Base-by-base conservation (phyloP, 2,797 vertebrate species). In the Mycteria americana region DNA sequence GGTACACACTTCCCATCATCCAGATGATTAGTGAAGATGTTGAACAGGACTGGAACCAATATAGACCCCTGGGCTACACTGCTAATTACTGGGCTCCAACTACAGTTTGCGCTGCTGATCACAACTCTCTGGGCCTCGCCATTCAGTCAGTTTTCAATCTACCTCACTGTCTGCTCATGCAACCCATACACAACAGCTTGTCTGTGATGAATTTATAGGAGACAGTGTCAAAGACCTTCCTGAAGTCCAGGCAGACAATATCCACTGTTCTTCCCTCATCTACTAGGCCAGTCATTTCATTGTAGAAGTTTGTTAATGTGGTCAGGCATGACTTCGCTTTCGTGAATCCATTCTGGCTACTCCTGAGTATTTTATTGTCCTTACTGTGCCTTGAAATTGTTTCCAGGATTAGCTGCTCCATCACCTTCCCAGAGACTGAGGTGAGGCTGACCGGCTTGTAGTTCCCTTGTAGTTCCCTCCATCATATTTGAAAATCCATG, bases 181-280 rank as follows among this genome's bases (percentile, higher is more conserved):
- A 77, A 53, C 9, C 14, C 27, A 30, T 23, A 51, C 8, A 10
- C 23, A 72, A 22, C 30, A 51, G 7, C 4, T 81, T 37, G 16
- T 41, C 69, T 46, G 18, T 48, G 23, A 48, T 24, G 46, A 13
- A 13, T 23, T 48, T 13, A 48, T 24, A 48, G 23, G 46, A 48
- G 46, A 48, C 37, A 37, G 37, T 37, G 37, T 37, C 37, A 37
- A 37, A 54, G 9, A 5, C 18, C 68, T 39, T 75, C 57, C 41
- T 0, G 1, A 76, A 85, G 78, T 67, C 37, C 3, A 10, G 28
- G 9, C 25, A 39, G 11, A 30, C 5, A 22, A 7, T 54, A 35
- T 39, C 45, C 1, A 0, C 33, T 76, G 10, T 3, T 45, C 37
- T 85, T n/a, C 18, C 5, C 6, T 76, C 33, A 22, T 35, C 11